Evolutionary conservation across 1,140 invertebrate species (phyloP), one percentile per base, ranked within the genome.

Genomic region (Danaus melanippus): DNA sequence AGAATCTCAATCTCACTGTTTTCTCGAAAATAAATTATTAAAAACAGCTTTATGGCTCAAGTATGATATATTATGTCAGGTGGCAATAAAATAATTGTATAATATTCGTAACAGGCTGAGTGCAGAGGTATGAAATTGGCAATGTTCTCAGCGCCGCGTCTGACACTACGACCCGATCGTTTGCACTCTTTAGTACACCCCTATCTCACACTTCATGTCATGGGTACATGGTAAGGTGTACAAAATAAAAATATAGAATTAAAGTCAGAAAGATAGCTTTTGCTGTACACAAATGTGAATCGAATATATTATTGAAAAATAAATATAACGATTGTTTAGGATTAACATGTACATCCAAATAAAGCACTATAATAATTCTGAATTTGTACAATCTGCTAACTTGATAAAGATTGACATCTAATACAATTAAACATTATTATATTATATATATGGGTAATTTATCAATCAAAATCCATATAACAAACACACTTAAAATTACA

Each of bases 111-210:
- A 64, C 60, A 58, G 57, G 55, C 62, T 54, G 54, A 50, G 43
- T 48, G 53, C 56, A 53, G 44, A 12, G 56, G 69, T 77, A 72
- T 79, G 70, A 69, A 68, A 76, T 79, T 74, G 72, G 65, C 71
- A 70, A 77, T 79, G 76, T 77, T 74, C 71, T 71, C 71, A 71
- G 58, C 71, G 65, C 69, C 69, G 64, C 67, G 69, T 58, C 76
- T 80, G 77, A 82, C 76, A 79, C 69, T 71, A 74, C 69, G 72
- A 69, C 74, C 74, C 70, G 79, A 61, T 82, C 82, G 82, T 84
- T 84, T 81, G 79, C 79, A 84, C 83, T 84, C 78, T 83, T 84
- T 84, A 84, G 75, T 74, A 69, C 79, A 75, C 71, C 78, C 77
- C 74, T 67, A 75, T 76, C 79, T 76, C 77, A 76, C 78, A 82